Evolutionary conservation across 2,113 vertebrate genomes (phyloP), one percentile per base, ranked within the genome.

Genomic region (Prochilodus magdalenae): DNA sequence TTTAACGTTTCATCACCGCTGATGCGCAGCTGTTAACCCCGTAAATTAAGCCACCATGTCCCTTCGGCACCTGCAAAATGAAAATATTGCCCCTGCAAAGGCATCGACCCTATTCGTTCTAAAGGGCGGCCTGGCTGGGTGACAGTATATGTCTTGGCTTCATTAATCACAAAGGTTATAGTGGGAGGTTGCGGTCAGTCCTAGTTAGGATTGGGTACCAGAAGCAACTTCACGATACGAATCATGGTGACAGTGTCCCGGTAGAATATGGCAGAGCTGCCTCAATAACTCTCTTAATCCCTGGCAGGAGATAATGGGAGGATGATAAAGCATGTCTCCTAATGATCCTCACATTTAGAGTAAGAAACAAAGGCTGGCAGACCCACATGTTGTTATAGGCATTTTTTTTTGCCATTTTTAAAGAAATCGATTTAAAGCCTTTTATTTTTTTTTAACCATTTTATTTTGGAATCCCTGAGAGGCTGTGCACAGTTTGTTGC

Each of bases 1-100:
- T 92, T 92, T 89, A 89, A 75, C 77, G 79, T 90, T 91, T 91
- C 86, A 90, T 91, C 89, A 87, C 81, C 59, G 47, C 36, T 22
- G 62, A 87, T 86, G 85, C 76, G 75, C 82, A 44, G 83, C 84
- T 20, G 57, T 86, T 89, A 83, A 69, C 83, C 73, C 83, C 47
- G 85, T 89, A 89, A 90, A 92, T 90, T 75, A 89, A 87, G 85
- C 49, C 7, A 74, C 47, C 51, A 77, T 72, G 78, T 86, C 78
- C 73, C 71, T 83, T 84, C 87, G 88, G 89, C 85, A 83, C 84
- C 80, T 63, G 73, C 70, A 74, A 72, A 87, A 82, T 81, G 86
- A 87, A 94, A 90, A 89, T 89, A 87, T 89, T 70, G 80, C 87
- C 80, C 80, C 55, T 40, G 67, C 71, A 75, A 73, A 36, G 73